phyloP scores from a whole-genome alignment of 2,797 vertebrate species.

The Odontamblyopus lacepedii region DNA sequence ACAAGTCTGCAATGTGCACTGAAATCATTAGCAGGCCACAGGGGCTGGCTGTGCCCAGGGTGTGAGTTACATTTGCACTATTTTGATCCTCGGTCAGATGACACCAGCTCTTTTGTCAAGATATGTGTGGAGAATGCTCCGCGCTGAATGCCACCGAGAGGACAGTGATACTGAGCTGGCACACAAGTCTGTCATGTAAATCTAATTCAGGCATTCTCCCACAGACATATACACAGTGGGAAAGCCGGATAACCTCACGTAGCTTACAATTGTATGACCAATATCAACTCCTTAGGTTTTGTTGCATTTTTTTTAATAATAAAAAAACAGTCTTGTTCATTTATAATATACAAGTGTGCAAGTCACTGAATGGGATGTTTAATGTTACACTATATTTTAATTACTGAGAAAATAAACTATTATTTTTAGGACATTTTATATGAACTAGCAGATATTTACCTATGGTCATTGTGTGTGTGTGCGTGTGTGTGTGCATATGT shows the following conservation, averaged over 20 bases:
- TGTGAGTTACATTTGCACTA: constrained; percentile 81
- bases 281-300: not conserved
- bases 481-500: constrained; percentile 4
- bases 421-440: constrained; percentile 9
- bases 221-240: constrained; percentile 38
- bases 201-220: constrained; percentile 35
- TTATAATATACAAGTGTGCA: constrained; percentile 1
- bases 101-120: constrained; percentile 83
- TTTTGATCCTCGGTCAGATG: constrained; percentile 84
- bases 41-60: constrained; percentile 69
- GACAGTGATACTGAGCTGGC: constrained; percentile 65
- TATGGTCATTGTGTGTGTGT: constrained; percentile 12
- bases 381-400: not conserved
- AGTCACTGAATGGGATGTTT: constrained; percentile 7
- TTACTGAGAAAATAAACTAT: not conserved
- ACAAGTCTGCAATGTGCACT: constrained; percentile 72
- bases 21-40: constrained; percentile 81
- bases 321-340: not conserved
- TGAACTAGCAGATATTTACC: constrained; percentile 49
- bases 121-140: constrained; percentile 79
- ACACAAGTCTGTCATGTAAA: constrained; percentile 62
- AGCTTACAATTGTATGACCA: constrained; percentile 45
- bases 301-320: too few relatives aligned
- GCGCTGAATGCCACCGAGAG: constrained; percentile 68
- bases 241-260: constrained; percentile 46